These are phyloP conservation scores for Diglossa brunneiventris DNA, from an alignment of 2,113 vertebrate species.

Conservation along the genomic window DNA sequence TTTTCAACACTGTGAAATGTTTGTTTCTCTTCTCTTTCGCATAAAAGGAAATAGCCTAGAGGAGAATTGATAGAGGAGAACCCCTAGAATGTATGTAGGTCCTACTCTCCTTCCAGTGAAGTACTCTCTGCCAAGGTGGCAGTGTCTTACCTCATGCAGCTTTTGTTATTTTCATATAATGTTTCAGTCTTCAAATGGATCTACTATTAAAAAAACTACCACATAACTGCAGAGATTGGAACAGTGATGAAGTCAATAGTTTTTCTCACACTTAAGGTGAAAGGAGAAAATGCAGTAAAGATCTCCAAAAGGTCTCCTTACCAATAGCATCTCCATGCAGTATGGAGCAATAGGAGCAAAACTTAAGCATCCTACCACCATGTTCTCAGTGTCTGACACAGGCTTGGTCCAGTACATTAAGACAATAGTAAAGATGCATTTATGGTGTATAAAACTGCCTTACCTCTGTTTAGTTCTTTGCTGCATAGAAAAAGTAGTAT, in stretches of 20 bases:
- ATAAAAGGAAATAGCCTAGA: neutral
- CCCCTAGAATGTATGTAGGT: rapidly evolving
- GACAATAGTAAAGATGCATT: neutral
- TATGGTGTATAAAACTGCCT: neutral
- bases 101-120: neutral
- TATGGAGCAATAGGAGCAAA: neutral
- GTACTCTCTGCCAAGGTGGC: neutral
- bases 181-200: neutral
- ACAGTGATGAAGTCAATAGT: neutral
- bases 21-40: neutral
- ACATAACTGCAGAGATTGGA: neutral
- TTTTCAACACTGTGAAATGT: neutral
- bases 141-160: neutral
- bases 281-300: neutral
- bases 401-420: neutral
- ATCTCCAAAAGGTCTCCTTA: neutral
- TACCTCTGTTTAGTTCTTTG: neutral
- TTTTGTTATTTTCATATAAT: neutral
- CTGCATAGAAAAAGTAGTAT: neutral
- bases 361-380: neutral
- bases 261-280: neutral
- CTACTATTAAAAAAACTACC: neutral
- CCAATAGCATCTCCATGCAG: neutral
- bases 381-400: neutral
- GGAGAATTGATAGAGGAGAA: neutral